Percentiles rank a stretch among this genome's conserved stretches.
Evolutionary conservation across 2,113 vertebrate genomes (phyloP).

Genomic region (Gymnarchus niloticus): DNA sequence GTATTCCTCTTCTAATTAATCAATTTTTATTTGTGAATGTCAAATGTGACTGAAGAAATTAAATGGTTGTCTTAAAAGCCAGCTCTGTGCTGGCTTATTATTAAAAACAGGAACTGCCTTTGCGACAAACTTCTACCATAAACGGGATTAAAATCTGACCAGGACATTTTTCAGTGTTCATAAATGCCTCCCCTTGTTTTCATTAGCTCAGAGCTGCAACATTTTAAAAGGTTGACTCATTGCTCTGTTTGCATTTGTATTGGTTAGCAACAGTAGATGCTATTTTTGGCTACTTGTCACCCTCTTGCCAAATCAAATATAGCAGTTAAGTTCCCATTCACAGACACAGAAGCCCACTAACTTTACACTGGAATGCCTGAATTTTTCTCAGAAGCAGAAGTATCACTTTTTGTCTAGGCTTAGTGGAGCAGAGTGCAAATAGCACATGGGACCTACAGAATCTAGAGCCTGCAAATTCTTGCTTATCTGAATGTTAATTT

Average conservation of each 20-base stretch:
- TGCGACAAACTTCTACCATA: conserved; percentile 18
- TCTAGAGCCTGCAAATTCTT: no score
- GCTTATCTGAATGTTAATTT: no score
- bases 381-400: not conserved
- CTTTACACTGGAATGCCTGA: no score
- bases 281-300: conserved; percentile 58
- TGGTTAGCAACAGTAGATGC: conserved; percentile 46
- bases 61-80: not conserved
- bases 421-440: no score
- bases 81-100: not conserved
- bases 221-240: conserved; percentile 57
- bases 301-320: conserved; percentile 41
- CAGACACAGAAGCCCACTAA: conserved; percentile 19
- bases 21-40: no score
- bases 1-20: no score
- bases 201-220: conserved; percentile 40
- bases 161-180: not conserved
- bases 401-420: no score
- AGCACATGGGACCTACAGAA: no score
- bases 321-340: conserved; percentile 38
- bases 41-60: not conserved
- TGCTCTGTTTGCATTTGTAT: conserved; percentile 37
- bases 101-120: not conserved
- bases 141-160: conserved; percentile 13
- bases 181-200: conserved; percentile 36